Conservation (phyloP, 2,888 invertebrate species). For the Habrosyne pyritoides region DNA sequence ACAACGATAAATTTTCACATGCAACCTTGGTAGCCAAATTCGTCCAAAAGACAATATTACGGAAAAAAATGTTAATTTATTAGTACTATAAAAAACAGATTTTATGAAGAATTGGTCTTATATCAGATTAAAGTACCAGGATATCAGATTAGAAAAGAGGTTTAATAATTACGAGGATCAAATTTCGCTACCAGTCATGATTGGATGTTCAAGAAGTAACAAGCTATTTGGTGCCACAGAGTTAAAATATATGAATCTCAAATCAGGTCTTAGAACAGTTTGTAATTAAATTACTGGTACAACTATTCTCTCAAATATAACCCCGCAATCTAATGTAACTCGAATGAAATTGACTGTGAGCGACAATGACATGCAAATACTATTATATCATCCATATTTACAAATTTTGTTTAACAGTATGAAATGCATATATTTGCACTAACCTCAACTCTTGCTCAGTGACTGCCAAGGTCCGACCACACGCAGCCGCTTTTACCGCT, state of each 20-base stretch:
- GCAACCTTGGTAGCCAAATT: conserved; percentile 73
- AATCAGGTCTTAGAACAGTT: background rate
- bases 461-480: conserved; percentile 70
- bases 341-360: background rate
- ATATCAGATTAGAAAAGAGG: background rate
- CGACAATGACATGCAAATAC: background rate
- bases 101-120: background rate
- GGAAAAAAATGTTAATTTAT: conserved; percentile 26
- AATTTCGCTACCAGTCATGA: conserved; percentile 68
- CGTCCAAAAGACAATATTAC: conserved; percentile 77
- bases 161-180: conserved; percentile 38
- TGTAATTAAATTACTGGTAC: no score
- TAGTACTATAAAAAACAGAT: conserved; percentile 19
- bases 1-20: conserved; percentile 46
- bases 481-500: conserved; percentile 62
- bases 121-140: conserved; percentile 6
- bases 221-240: no score
- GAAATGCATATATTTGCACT: conserved; percentile 36
- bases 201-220: background rate
- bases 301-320: background rate
- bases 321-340: background rate
- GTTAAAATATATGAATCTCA: background rate
- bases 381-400: conserved; percentile 1
- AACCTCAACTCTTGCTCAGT: conserved; percentile 77
- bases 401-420: conserved; percentile 42